Evolutionary conservation across 2,797 vertebrate genomes (phyloP).

Genomic region (Dromococcyx pavoninus): DNA sequence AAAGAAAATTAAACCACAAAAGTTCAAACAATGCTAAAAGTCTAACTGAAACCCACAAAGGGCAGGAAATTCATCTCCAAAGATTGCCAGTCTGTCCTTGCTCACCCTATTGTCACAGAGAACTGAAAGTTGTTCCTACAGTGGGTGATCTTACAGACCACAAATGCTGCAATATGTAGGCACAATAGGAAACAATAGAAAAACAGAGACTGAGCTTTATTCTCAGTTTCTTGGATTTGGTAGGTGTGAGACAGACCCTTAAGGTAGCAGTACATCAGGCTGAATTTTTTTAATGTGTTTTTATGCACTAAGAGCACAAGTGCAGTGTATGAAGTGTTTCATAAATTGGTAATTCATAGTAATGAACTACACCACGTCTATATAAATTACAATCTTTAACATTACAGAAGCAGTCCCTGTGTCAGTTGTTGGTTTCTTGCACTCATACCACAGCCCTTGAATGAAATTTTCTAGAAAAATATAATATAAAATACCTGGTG

Average conservation of each 20-base stretch:
- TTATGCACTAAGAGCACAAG: conserved; percentile 2
- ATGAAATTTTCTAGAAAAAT: conserved; percentile 2
- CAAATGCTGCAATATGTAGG: conserved; percentile 52
- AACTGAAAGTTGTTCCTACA: conserved; percentile 59
- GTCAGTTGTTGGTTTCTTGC: not conserved
- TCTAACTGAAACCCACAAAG: conserved; percentile 66
- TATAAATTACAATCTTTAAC: conserved; percentile 20
- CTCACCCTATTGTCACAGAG: conserved; percentile 67
- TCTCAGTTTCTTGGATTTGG: conserved; percentile 14
- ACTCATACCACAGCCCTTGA: not conserved
- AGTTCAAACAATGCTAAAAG: conserved; percentile 64
- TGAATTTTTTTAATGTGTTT: not conserved
- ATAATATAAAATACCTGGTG: not conserved
- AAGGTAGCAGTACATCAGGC: not conserved
- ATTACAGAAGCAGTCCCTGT: not conserved
- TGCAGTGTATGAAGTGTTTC: not conserved
- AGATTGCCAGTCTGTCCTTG: conserved; percentile 63
- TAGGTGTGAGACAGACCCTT: conserved; percentile 21
- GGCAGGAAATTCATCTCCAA: conserved; percentile 62
- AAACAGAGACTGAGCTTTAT: not conserved
- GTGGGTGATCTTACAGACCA: conserved; percentile 54
- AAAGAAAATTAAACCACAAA: conserved; percentile 68
- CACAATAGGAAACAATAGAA: conserved; percentile 28
- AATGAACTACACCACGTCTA: not conserved
- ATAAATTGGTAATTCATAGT: conserved; percentile 29